Evolutionary conservation across 2,113 vertebrate species (phyloP).

Genomic region (Corynorhinus townsendii): DNA sequence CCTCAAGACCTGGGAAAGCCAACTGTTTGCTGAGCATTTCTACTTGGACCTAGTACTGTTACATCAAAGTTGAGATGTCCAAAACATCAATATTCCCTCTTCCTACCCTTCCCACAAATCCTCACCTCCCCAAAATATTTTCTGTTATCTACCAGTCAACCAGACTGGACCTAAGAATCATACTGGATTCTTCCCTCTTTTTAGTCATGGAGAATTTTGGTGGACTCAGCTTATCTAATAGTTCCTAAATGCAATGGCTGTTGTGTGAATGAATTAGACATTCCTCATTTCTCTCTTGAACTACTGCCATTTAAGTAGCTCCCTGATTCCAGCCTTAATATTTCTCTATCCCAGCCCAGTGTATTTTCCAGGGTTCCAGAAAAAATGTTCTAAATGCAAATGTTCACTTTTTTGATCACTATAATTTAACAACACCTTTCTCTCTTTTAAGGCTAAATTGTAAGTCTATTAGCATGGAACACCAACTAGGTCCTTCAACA

Average conservation of each 20-base stretch:
- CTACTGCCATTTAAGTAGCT: not conserved
- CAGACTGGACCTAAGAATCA: not conserved
- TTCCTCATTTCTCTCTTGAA: not conserved
- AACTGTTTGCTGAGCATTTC: not conserved
- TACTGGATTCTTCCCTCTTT: not conserved
- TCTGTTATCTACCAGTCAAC: not conserved
- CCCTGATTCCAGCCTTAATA: not conserved
- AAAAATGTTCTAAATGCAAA: conserved; percentile 52
- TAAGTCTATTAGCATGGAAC: not conserved
- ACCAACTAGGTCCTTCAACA: conserved; percentile 21
- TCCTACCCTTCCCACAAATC: not conserved
- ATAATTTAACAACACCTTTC: not conserved
- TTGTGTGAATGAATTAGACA: not conserved
- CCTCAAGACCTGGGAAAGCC: not conserved
- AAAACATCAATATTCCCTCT: not conserved
- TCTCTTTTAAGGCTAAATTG: not conserved
- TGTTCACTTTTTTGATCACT: not conserved
- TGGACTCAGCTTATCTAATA: not conserved
- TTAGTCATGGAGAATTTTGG: not conserved
- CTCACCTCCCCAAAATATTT: not conserved
- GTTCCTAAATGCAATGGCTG: not conserved
- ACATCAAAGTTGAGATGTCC: not conserved
- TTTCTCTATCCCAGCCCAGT: not conserved
- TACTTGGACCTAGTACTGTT: not conserved
- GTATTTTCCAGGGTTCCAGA: conserved; percentile 32